Conservation (phyloP, 2,888 invertebrate genomes). For the Macrosoma leucophasiata region DNA sequence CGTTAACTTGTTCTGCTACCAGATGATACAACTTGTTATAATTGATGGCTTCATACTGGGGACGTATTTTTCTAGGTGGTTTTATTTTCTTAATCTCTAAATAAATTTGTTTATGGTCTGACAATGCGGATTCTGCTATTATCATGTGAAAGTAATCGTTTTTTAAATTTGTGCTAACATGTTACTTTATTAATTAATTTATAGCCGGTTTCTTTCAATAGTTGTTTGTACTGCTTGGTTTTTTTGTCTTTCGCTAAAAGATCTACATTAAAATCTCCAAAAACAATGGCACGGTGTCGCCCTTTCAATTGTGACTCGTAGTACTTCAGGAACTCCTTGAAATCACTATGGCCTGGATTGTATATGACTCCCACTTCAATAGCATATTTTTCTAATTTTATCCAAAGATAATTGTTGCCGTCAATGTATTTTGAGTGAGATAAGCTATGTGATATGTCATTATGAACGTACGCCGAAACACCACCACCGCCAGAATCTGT, state of each 20-base stretch:
- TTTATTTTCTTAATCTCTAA: slow-evolving; percentile 18
- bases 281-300: slow-evolving; percentile 16
- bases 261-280: slow-evolving; percentile 21
- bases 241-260: slow-evolving; percentile 12
- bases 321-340: slow-evolving; percentile 8
- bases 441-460: slow-evolving; percentile 10
- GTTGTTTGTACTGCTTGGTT: slow-evolving; percentile 1
- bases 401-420: slow-evolving; percentile 16
- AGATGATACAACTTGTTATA: slow-evolving; percentile 12
- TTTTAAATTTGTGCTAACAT: slow-evolving; percentile 18
- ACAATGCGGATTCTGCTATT: slow-evolving; percentile 14
- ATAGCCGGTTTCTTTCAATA: slow-evolving; percentile 13
- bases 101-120: slow-evolving; percentile 21
- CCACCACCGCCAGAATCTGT: slow-evolving; percentile 9
- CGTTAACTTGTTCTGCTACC: slow-evolving; percentile 4
- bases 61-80: slow-evolving; percentile 10
- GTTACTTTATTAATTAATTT: slow-evolving; percentile 20
- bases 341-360: slow-evolving; percentile 14
- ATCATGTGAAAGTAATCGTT: slow-evolving; percentile 16
- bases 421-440: slow-evolving; percentile 6
- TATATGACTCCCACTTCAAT: slow-evolving; percentile 8
- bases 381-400: slow-evolving; percentile 10
- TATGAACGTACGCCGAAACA: slow-evolving; percentile 12
- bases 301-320: slow-evolving; percentile 12
- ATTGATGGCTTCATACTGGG: slow-evolving; percentile 17